Percentiles rank a stretch among this genome's conserved stretches.
Conservation (phyloP, 2,797 vertebrate species). For the Thaleichthys pacificus region DNA sequence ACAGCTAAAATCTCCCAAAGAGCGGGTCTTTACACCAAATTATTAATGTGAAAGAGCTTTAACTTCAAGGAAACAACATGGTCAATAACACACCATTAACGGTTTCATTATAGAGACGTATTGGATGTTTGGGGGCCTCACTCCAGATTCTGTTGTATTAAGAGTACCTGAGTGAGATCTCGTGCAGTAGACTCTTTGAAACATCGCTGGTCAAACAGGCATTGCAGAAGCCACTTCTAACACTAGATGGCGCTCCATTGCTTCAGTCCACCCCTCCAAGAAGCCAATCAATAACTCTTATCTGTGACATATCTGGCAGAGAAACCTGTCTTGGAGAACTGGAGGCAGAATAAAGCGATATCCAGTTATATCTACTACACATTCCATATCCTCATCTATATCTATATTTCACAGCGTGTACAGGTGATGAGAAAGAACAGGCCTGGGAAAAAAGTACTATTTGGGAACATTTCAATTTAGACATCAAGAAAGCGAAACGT, state of each 20-base stretch:
- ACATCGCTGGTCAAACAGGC: not conserved
- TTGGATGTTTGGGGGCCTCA: not conserved
- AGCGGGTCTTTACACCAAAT: not conserved
- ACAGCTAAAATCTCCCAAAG: slow-evolving; percentile 29
- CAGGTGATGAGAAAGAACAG: no score
- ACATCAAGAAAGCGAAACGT: no score
- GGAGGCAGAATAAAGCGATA: not conserved
- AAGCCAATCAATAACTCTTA: slow-evolving; percentile 50
- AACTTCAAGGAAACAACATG: not conserved
- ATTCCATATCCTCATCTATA: no score
- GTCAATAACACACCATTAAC: no score
- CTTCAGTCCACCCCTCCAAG: slow-evolving; percentile 43
- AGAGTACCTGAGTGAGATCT: not conserved
- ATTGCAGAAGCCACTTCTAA: slow-evolving; percentile 33
- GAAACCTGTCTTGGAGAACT: slow-evolving; percentile 5
- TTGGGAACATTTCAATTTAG: no score
- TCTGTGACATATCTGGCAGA: slow-evolving; percentile 25
- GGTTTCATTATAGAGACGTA: no score
- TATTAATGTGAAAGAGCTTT: slow-evolving; percentile 13
- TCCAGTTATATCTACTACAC: no score
- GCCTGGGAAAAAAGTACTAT: no score
- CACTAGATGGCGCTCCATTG: slow-evolving; percentile 64
- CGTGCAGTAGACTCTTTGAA: not conserved
- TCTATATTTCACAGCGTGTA: no score
- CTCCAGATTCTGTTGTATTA: not conserved